A percentile compares a stretch with the other conserved stretches of the same genome.
These are phyloP conservation scores for Drosophila tsacasi DNA, from an alignment of 1,140 invertebrate genomes.

Conservation along the genomic window DNA sequence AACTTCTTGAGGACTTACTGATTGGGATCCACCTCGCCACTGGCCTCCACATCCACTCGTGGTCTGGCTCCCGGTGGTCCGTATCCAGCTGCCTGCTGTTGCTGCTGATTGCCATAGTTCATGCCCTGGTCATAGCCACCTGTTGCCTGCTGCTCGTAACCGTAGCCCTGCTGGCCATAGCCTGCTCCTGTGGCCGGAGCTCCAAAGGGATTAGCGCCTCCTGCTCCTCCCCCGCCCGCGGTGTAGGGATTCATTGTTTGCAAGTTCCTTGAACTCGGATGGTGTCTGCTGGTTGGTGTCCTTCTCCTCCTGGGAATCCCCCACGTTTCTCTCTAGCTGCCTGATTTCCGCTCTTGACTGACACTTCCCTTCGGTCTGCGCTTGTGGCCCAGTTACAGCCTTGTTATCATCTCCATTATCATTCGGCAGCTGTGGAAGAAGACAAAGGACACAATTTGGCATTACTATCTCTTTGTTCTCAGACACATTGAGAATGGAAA, in stretches of 20 bases:
- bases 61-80: conserved; percentile 86
- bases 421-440: conserved; percentile 48
- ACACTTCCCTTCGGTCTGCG: conserved; percentile 46
- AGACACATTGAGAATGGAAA: not conserved
- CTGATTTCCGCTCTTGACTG: conserved; percentile 24
- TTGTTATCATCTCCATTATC: conserved; percentile 50
- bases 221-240: conserved; percentile 45
- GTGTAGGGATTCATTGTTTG: conserved; percentile 75
- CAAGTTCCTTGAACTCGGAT: conserved; percentile 40
- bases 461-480: conserved; percentile 31
- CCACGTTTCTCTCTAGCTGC: conserved; percentile 12
- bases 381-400: conserved; percentile 46
- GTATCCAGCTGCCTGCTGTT: conserved; percentile 52
- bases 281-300: conserved; percentile 17
- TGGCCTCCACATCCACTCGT: conserved; percentile 90
- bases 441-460: conserved; percentile 29
- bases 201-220: conserved; percentile 74
- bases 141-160: conserved; percentile 65
- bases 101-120: conserved; percentile 47
- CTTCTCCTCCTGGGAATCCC: conserved; percentile 8
- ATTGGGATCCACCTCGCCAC: conserved; percentile 91
- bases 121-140: conserved; percentile 67
- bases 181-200: conserved; percentile 51
- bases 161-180: conserved; percentile 64
- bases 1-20: conserved; percentile 84